Base-by-base conservation (phyloP, 2,797 vertebrate genomes). In the Dallia pectoralis region DNA sequence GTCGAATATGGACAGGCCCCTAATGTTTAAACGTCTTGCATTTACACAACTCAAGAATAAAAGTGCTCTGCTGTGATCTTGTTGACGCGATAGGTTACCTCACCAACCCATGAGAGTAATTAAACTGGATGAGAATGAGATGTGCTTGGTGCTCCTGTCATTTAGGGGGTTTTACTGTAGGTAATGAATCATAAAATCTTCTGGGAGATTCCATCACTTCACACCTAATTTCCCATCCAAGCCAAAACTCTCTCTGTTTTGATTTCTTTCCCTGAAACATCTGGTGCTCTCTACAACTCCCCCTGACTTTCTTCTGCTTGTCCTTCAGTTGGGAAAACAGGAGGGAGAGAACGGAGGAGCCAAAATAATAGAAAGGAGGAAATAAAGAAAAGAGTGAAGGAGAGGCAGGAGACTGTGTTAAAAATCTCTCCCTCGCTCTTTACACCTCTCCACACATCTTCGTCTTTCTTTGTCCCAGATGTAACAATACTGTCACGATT, bases 171-270 rank as follows among this genome's bases (percentile, higher is more conserved):
- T 51, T 33, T 62, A n/a, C n/a, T n/a, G n/a, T n/a, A 61, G 29
- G 59, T 71, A 74, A 76, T 79, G 70, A 75, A 75, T 79, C 74
- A 69, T 36, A 49, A 44, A 74, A 48, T 14, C 74, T 70, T 67
- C 61, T 16, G 11, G 1, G 71, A 67, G 74, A 63, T 70, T 64
- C 25, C 30, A 18, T 64, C 69, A 65, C 72, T 66, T 69, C 33
- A 27, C 14, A 16, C 32, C 18, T 69, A 65, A 65, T 59, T 59
- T 69, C 61, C 40, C 22, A 59, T 27, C 53, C 53, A 59, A 19
- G 32, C 11, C 36, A 44, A 51, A 77, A 77, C 56, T 69, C 11
- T 44, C 70, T 68, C 32, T 67, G 66, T 76, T 67, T 36, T 11
- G 48, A 25, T 59, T 63, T 53, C 12, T 59, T 61, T n/a, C 68